Conservation (phyloP, 2,888 invertebrate species). For the Helleia helle region DNA sequence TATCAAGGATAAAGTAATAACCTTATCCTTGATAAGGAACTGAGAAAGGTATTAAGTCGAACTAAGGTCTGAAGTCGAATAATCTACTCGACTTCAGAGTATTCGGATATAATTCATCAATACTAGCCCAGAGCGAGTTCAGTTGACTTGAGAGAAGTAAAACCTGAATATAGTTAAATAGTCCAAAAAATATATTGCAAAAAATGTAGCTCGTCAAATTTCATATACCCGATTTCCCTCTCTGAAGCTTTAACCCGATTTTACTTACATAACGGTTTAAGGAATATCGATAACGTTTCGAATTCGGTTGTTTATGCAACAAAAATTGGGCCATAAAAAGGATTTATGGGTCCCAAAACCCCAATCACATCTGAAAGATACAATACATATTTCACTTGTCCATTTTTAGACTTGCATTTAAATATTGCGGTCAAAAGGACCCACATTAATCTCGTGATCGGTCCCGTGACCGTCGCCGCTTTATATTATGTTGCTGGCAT, state of each 20-base stretch:
- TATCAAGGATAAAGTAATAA: too few relatives aligned
- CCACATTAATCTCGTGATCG: conserved; percentile 44
- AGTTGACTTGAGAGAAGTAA: too few relatives aligned
- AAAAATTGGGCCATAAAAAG: conserved; percentile 64
- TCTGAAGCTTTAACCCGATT: conserved; percentile 1
- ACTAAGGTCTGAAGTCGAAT: too few relatives aligned
- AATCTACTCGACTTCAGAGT: too few relatives aligned
- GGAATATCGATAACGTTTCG: conserved; percentile 47
- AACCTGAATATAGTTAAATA: too few relatives aligned
- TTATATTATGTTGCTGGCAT: conserved; percentile 31
- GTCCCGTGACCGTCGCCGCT: conserved; percentile 35
- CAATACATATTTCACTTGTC: conserved; percentile 51
- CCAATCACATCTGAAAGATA: conserved; percentile 61
- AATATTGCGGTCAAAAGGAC: conserved; percentile 41
- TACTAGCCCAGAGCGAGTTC: too few relatives aligned
- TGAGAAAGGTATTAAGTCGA: too few relatives aligned
- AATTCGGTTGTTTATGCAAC: conserved; percentile 59
- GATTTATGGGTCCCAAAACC: conserved; percentile 60
- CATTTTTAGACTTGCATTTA: conserved; percentile 24
- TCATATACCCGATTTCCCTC: too few relatives aligned
- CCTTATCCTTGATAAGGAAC: too few relatives aligned
- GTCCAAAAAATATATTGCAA: too few relatives aligned
- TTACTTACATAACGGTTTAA: conserved; percentile 6
- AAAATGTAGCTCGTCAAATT: too few relatives aligned
- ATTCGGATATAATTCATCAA: too few relatives aligned